Conservation (phyloP, 2,797 vertebrate species). For the Poliocrania exsul region DNA sequence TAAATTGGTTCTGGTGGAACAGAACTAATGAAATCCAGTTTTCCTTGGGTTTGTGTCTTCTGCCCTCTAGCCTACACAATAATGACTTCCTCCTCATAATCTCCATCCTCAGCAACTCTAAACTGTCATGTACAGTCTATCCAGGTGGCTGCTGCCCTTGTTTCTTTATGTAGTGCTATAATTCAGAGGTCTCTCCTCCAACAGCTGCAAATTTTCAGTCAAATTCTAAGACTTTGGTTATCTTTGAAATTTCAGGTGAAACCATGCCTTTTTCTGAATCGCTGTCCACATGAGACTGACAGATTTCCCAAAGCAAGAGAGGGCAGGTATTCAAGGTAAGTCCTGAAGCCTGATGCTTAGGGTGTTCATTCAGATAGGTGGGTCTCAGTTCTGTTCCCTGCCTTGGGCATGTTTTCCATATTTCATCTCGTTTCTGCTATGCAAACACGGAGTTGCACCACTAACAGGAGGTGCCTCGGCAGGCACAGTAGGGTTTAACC, state of each 20-base stretch:
- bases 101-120: neutral
- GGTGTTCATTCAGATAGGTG: neutral
- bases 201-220: neutral
- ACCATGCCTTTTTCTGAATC: neutral
- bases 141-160: neutral
- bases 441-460: neutral
- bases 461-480: neutral
- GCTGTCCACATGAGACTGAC: neutral
- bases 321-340: neutral
- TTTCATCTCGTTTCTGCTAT: neutral
- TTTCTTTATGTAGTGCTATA: neutral
- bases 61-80: neutral
- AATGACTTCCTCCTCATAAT: neutral
- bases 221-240: neutral
- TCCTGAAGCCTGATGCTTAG: neutral
- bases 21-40: neutral
- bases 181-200: neutral
- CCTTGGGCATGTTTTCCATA: neutral
- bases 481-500: neutral
- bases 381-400: neutral
- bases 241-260: neutral
- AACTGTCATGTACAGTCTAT: fast-evolving
- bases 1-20: neutral
- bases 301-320: neutral
- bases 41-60: neutral